Percentiles rank a stretch among this genome's conserved stretches.
Conservation (phyloP, 2,113 vertebrate genomes). For the Phaethon lepturus region DNA sequence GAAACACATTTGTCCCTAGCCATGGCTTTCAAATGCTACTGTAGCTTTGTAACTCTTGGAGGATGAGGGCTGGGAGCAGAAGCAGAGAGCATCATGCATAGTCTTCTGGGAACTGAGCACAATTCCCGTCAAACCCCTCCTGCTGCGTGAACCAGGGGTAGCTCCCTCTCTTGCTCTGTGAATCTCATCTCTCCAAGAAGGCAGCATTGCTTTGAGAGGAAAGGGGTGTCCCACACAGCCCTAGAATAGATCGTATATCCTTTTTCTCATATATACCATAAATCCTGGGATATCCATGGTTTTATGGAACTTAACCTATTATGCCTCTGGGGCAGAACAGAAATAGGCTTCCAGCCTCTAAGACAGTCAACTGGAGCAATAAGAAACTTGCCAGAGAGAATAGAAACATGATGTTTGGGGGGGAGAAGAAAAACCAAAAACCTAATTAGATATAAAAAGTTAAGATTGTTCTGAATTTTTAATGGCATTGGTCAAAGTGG, state of each 20-base stretch:
- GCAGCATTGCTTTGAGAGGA: background rate
- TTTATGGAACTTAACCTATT: background rate
- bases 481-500: background rate
- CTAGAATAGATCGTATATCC: background rate
- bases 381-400: background rate
- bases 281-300: background rate
- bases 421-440: too few species aligned
- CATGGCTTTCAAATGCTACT: background rate
- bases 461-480: background rate
- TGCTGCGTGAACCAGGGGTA: background rate
- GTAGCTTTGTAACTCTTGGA: background rate
- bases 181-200: background rate
- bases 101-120: background rate
- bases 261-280: background rate
- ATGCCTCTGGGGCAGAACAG: background rate
- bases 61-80: background rate
- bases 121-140: background rate
- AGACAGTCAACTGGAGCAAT: background rate
- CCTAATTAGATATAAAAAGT: background rate
- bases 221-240: background rate
- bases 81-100: rapidly evolving
- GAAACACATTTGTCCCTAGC: background rate
- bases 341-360: background rate
- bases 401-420: background rate
- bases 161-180: background rate